These are phyloP conservation scores for Scytalopus superciliaris DNA, from an alignment of 2,113 vertebrate species.

Conservation along the genomic window DNA sequence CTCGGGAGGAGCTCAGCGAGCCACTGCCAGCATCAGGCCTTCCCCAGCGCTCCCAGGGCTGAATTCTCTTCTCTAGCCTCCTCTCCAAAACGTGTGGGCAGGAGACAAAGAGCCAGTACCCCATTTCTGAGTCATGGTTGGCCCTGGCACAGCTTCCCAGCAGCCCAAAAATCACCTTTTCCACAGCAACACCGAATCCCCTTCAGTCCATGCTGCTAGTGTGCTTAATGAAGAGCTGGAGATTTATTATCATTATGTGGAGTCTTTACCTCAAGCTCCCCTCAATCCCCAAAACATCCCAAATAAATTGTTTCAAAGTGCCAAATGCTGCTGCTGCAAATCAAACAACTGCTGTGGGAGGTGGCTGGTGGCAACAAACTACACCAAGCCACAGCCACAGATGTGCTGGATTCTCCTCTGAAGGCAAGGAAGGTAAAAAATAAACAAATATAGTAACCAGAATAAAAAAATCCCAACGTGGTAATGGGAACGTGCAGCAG, in stretches of 20 bases:
- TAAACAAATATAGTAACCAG: neutral
- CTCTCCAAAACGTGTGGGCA: neutral
- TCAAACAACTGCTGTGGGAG: rapidly evolving
- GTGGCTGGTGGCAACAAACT: neutral
- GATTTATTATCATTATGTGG: too few relatives aligned
- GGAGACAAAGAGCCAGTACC: neutral
- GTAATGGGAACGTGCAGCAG: neutral
- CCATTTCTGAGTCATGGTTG: rapidly evolving
- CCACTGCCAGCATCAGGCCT: rapidly evolving
- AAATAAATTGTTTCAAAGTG: neutral
- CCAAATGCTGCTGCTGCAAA: neutral
- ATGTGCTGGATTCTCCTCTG: rapidly evolving
- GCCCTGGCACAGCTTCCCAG: rapidly evolving
- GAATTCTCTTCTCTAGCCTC: neutral
- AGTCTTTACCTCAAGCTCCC: neutral
- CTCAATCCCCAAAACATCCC: neutral
- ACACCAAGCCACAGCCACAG: neutral
- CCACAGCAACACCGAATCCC: rapidly evolving
- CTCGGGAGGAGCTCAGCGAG: neutral
- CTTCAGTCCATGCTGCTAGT: neutral
- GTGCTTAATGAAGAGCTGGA: neutral
- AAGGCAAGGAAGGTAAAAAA: neutral
- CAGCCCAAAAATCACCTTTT: neutral
- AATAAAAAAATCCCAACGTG: neutral
- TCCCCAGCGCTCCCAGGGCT: neutral